Base-by-base conservation (phyloP, 2,113 vertebrate genomes). In the Gobio gobio region DNA sequence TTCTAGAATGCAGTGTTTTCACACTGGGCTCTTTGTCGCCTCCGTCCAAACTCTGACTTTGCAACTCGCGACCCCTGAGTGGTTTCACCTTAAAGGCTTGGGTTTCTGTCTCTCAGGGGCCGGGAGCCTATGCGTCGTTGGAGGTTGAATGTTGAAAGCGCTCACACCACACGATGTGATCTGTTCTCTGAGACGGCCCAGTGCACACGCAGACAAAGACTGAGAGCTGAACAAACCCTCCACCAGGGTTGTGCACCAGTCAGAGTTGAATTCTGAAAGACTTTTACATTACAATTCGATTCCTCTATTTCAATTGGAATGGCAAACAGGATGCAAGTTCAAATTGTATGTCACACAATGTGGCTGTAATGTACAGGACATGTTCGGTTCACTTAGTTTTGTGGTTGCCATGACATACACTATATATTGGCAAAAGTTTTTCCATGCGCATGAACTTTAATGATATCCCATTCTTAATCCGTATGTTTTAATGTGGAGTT, bases 1-100 rank as follows among this genome's bases (percentile, higher is more conserved):
- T 72, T 33, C 14, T 61, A 76, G 54, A 64, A 26, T 78, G 76
- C 29, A 22, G 9, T 70, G 77, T 63, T 26, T 72, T 26, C 36
- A 85, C 92, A 94, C 90, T 85, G 89, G 87, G 68, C 89, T 90
- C 91, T 93, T 94, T 94, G 93, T 94, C 85, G 20, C 36, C 72
- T 2, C 40, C 59, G 79, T 72, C 86, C 81, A 73, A 87, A 86
- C 24, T 2, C 29, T 92, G 92, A 93, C 89, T 85, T 80, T 87
- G 91, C 90, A 90, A 85, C 89, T 78, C 91, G 86, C 80, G 12
- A 84, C 87, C 83, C 83, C 87, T 92, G 89, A 93, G 91, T 91
- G 88, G 83, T 68, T 56, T 90, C 86, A 89, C 91, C 90, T 94
- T 3, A 86, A 88, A 73, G 85, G 91, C 86, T 94, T 84, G 89